Evolutionary conservation across 2,888 invertebrate genomes (phyloP).

Genomic region (Asteroscopus sphinx): DNA sequence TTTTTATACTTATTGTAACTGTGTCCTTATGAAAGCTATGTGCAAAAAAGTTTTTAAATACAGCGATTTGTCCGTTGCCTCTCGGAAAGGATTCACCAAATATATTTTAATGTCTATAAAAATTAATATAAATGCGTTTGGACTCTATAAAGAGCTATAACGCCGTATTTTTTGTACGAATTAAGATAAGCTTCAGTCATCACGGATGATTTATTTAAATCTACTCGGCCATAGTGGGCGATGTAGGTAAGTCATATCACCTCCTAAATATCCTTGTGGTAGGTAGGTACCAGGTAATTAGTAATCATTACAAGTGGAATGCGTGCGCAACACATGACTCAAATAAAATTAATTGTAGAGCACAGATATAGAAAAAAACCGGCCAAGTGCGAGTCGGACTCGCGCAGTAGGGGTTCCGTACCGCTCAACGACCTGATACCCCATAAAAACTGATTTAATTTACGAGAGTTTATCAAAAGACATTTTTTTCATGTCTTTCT

Average conservation of each 20-base stretch:
- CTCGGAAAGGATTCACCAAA: too few relatives aligned
- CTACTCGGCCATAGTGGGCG: conserved; percentile 38
- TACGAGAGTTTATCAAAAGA: too few relatives aligned
- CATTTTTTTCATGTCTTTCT: too few relatives aligned
- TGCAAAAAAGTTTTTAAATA: too few relatives aligned
- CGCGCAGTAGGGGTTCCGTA: too few relatives aligned
- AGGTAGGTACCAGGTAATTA: conserved; percentile 43
- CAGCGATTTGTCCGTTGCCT: too few relatives aligned
- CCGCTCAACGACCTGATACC: too few relatives aligned
- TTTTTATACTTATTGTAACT: too few relatives aligned
- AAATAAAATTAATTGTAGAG: conserved; percentile 14
- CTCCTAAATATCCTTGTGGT: conserved; percentile 38
- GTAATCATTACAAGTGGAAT: conserved; percentile 44
- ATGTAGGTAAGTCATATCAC: conserved; percentile 37
- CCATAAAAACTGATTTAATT: too few relatives aligned
- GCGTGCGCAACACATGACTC: conserved; percentile 28
- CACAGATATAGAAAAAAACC: background rate
- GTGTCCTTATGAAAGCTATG: too few relatives aligned
- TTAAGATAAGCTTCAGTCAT: conserved; percentile 37
- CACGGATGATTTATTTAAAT: conserved; percentile 50
- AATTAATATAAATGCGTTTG: background rate
- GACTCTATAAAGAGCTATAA: conserved; percentile 3
- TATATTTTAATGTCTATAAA: too few relatives aligned
- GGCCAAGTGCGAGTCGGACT: too few relatives aligned
- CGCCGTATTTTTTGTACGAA: conserved; percentile 26